Conservation (phyloP, 2,113 vertebrate species). For the Rhinogobius similis region DNA sequence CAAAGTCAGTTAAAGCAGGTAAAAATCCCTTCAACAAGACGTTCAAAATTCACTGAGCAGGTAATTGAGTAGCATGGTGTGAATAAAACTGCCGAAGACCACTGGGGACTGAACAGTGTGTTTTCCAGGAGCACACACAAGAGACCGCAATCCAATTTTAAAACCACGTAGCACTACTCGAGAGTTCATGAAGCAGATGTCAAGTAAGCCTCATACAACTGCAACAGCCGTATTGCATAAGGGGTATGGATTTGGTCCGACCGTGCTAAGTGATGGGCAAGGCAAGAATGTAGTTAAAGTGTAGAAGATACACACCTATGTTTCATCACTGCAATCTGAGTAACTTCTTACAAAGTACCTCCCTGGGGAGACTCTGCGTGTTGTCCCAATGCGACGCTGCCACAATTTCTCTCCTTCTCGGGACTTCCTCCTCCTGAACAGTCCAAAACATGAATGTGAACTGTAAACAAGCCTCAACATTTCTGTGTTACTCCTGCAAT, state of each 20-base stretch:
- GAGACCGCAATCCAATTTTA: slow-evolving; percentile 4
- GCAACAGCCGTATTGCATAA: background rate
- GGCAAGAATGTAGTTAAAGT: background rate
- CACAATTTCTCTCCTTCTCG: too few species aligned
- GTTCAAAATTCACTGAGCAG: slow-evolving; percentile 6
- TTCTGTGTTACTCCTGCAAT: too few species aligned
- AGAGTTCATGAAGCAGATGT: background rate
- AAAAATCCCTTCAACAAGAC: slow-evolving; percentile 20
- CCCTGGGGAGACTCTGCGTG: too few species aligned
- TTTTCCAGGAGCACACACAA: slow-evolving; percentile 3
- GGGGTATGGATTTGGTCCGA: background rate
- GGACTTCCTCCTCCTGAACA: background rate
- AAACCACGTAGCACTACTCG: background rate
- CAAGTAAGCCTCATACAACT: background rate
- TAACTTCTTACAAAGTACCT: too few species aligned
- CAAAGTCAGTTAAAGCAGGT: slow-evolving; percentile 1
- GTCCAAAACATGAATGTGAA: background rate
- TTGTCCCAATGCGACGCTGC: too few species aligned
- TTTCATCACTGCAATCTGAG: background rate
- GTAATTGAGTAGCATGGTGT: background rate
- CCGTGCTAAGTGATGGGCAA: background rate
- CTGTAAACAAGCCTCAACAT: too few species aligned
- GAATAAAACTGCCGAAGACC: background rate
- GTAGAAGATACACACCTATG: background rate
- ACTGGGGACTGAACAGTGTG: background rate